Evolutionary conservation across 2,888 invertebrate species (phyloP), one percentile per base, ranked within the genome.

Genomic region (Cataglyphis albicans): DNA sequence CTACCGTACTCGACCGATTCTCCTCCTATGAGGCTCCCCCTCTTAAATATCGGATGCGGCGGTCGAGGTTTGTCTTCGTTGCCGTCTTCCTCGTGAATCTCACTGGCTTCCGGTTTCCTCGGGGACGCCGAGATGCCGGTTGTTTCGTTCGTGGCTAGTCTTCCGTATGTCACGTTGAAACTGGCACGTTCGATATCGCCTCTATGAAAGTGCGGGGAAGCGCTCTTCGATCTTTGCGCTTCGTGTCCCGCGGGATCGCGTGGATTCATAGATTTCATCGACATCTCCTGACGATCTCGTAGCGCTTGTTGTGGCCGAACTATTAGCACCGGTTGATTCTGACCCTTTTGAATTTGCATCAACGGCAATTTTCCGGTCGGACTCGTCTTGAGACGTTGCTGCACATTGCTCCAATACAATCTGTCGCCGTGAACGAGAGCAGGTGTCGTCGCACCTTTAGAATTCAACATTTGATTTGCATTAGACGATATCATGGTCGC

Each of bases 11-110:
- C 95, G 4, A 92, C 86, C 0, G 91, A 88, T 4, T 91, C 93
- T 25, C 86, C 92, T 59, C 92, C 92, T 4, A 95, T 93, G 63
- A 96, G 92, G 88, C 96, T 96, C 1, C 96, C 95, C n/a, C 96
- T 90, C 90, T 95, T 95, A 80, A 96, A 96, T 82, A 96, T 96
- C 1, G 96, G 96, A 10, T 92, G 90, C 0, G 92, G 91, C 1
- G 92, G 90, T n/a, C 86, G 85, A 4, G 38, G 44, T 29, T 81
- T 91, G 70, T 32, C 84, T 73, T 90, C 91, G 25, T 48, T 48
- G 44, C 35, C 55, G 9, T 89, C 90, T 10, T 90, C 91, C 67
- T 92, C 92, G 81, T 91, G 91, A 63, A 90, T 78, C 4, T 91
- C 3, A 63, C 70, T 59, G 90, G 88, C 25, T 86, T 87, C 21